Conservation (phyloP, 2,888 invertebrate species). For the Amiota minor region DNA sequence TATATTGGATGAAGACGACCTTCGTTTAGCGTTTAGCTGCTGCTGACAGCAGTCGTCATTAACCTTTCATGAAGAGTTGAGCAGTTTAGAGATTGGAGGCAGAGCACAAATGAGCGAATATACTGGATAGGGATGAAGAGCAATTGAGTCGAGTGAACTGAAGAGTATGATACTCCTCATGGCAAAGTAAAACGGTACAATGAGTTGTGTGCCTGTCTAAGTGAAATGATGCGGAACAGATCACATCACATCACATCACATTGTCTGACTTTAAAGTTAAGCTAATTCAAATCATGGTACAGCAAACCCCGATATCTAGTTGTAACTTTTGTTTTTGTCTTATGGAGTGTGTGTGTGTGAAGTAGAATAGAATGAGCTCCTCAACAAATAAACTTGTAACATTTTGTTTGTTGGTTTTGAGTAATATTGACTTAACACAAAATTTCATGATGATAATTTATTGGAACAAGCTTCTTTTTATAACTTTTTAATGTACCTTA, state of each 20-base stretch:
- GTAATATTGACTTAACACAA: slow-evolving; percentile 18
- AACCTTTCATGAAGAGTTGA: slow-evolving; percentile 61
- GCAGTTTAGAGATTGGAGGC: background rate
- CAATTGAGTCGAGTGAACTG: background rate
- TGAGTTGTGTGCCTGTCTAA: slow-evolving; percentile 35
- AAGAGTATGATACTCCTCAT: background rate
- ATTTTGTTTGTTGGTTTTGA: slow-evolving; percentile 10
- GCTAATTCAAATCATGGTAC: background rate
- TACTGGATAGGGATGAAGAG: background rate
- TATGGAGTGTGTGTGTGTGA: slow-evolving; percentile 28
- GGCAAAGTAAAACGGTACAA: slow-evolving; percentile 23
- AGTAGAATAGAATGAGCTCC: background rate
- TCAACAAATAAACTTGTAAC: slow-evolving; percentile 6
- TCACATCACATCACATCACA: slow-evolving; percentile 2
- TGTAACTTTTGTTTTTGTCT: slow-evolving; percentile 21
- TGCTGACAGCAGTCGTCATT: slow-evolving; percentile 67
- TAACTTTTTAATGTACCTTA: slow-evolving; percentile 26
- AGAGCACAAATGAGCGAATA: background rate
- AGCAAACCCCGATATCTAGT: background rate
- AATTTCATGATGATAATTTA: slow-evolving; percentile 12
- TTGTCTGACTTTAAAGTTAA: background rate
- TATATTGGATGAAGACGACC: slow-evolving; percentile 38
- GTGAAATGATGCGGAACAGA: slow-evolving; percentile 62
- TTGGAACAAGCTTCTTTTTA: slow-evolving; percentile 18
- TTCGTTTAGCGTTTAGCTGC: slow-evolving; percentile 42